Evolutionary conservation across 64 coral and sea anemone genomes (phyloP).

Genomic region (Cladopsammia gracilis): DNA sequence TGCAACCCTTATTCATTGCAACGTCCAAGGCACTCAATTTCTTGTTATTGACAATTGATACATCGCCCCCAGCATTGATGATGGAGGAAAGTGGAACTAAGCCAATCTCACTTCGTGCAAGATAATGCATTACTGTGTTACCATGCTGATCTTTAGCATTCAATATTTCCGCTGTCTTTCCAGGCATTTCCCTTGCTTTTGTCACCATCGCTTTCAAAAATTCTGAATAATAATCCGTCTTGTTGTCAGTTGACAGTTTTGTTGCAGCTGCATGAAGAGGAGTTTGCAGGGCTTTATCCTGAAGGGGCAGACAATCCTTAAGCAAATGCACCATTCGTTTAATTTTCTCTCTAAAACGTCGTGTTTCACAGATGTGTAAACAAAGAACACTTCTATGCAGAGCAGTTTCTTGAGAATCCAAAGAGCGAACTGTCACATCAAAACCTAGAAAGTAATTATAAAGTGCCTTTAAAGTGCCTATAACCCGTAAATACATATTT

Average conservation of each 20-base stretch:
- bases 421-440: slow-evolving; percentile 51
- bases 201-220: slow-evolving; percentile 61
- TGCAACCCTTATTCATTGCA: slow-evolving; percentile 62
- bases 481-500: too few species aligned
- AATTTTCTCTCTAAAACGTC: slow-evolving; percentile 16
- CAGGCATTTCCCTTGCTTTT: slow-evolving; percentile 57
- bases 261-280: slow-evolving; percentile 73
- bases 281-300: slow-evolving; percentile 67
- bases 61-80: slow-evolving; percentile 57
- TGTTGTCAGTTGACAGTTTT: slow-evolving; percentile 57
- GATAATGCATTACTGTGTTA: slow-evolving; percentile 71
- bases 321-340: slow-evolving; percentile 62
- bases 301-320: slow-evolving; percentile 65
- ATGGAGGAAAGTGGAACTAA: slow-evolving; percentile 55
- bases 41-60: slow-evolving; percentile 29
- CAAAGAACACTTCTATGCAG: slow-evolving; percentile 82
- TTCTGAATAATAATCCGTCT: slow-evolving; percentile 37
- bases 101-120: slow-evolving; percentile 65
- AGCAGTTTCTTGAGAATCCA: slow-evolving; percentile 68
- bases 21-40: slow-evolving; percentile 54
- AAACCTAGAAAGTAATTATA: slow-evolving; percentile 59
- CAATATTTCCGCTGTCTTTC: slow-evolving; percentile 49
- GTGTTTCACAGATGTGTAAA: slow-evolving; percentile 28
- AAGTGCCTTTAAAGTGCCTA: not conserved
- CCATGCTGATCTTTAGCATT: slow-evolving; percentile 63